Conservation (phyloP, 2,888 invertebrate species). For the Calephelis perditalis region DNA sequence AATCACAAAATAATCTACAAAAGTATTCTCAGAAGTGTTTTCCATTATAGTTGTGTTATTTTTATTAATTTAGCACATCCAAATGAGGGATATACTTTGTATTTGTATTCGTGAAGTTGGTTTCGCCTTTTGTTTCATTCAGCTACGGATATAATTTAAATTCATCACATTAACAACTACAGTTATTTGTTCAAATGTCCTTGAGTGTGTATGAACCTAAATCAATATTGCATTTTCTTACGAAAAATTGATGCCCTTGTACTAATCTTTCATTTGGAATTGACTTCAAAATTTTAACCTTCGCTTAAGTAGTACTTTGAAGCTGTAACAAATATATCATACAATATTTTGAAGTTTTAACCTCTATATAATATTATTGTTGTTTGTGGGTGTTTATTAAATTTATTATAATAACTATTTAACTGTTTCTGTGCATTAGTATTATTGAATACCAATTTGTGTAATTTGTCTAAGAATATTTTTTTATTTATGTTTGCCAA, state of each 20-base stretch:
- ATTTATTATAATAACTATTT: too few species aligned
- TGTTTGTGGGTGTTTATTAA: too few species aligned
- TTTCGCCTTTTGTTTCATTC: constrained; percentile 3
- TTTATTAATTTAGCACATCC: not conserved
- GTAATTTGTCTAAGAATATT: too few species aligned
- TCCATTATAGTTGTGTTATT: not conserved
- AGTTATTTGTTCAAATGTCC: constrained; percentile 1
- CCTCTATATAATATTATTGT: too few species aligned
- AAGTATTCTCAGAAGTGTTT: not conserved
- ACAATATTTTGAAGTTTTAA: too few species aligned
- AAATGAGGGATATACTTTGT: not conserved
- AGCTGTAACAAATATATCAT: too few species aligned
- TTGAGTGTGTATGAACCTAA: not conserved
- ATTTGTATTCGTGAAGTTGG: not conserved
- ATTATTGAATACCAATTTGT: too few species aligned
- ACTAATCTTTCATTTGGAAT: too few species aligned
- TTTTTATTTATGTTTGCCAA: too few species aligned
- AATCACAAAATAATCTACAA: not conserved
- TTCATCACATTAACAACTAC: not conserved
- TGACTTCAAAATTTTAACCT: too few species aligned
- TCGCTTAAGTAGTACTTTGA: too few species aligned
- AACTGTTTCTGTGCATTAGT: too few species aligned
- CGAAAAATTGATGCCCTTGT: not conserved
- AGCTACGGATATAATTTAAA: constrained; percentile 2
- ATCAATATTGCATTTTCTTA: not conserved